Evolutionary conservation across 2,113 vertebrate genomes (phyloP).

Genomic region (Ursus arctos): DNA sequence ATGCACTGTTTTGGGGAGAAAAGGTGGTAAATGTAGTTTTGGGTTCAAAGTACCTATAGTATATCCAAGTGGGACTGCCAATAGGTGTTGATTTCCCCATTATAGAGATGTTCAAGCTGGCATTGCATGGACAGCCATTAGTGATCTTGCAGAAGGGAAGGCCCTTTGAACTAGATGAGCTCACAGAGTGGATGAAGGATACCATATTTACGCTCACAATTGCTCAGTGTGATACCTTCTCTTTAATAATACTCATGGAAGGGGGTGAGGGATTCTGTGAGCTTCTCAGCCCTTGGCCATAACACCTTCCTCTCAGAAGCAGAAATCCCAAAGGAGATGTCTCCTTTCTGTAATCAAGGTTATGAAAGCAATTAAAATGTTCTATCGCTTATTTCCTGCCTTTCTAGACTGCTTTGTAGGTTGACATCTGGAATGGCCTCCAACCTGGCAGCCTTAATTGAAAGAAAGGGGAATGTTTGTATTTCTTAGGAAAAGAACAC

Average conservation of each 20-base stretch:
- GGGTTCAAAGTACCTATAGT: background rate
- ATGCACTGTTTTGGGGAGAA: background rate
- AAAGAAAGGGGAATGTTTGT: conserved; percentile 38
- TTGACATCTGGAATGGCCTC: conserved; percentile 49
- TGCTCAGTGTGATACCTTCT: background rate
- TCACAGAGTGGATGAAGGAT: background rate
- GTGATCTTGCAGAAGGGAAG: background rate
- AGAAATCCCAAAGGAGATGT: conserved; percentile 36
- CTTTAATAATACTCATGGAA: background rate
- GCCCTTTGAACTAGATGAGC: background rate
- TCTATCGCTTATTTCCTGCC: background rate
- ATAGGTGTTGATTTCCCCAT: background rate
- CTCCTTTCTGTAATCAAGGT: background rate
- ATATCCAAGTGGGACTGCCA: background rate
- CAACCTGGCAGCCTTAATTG: conserved; percentile 51
- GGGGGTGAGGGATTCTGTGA: background rate
- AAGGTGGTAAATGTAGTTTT: background rate
- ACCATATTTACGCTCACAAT: background rate
- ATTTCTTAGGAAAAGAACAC: conserved; percentile 14
- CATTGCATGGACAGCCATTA: background rate
- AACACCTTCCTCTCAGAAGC: background rate
- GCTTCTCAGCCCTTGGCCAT: background rate
- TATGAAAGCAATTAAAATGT: conserved; percentile 51
- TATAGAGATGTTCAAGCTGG: background rate
- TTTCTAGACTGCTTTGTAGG: conserved; percentile 8